Conservation (phyloP, 2,113 vertebrate genomes). For the Ptychochromis oligacanthus region DNA sequence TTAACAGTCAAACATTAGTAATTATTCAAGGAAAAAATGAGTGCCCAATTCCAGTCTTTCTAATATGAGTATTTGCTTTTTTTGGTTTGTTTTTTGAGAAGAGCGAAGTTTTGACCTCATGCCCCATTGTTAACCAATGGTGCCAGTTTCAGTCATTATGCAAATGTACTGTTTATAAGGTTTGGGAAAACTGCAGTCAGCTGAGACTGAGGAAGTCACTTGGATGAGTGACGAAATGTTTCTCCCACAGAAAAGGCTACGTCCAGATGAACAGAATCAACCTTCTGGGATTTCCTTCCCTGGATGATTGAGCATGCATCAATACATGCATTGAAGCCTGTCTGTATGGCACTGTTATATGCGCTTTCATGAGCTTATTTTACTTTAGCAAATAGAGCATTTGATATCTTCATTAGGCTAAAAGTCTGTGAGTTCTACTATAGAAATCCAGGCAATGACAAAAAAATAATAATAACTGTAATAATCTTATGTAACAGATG, state of each 20-base stretch:
- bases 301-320: too few relatives aligned
- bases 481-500: background rate
- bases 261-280: too few relatives aligned
- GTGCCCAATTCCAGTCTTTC: background rate
- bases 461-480: background rate
- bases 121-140: too few relatives aligned
- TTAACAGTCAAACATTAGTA: background rate
- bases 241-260: too few relatives aligned
- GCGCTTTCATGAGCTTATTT: background rate
- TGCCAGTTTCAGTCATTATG: too few relatives aligned
- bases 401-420: background rate
- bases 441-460: background rate
- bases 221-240: too few relatives aligned
- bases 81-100: background rate
- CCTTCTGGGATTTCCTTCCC: too few relatives aligned
- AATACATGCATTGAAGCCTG: background rate
- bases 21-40: background rate
- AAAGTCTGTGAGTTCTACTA: background rate
- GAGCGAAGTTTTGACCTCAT: too few relatives aligned
- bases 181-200: too few relatives aligned
- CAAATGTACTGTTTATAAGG: too few relatives aligned
- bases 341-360: background rate
- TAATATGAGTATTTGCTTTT: too few relatives aligned
- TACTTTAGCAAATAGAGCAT: background rate
- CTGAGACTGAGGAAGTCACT: too few relatives aligned